Evolutionary conservation across 1,140 invertebrate genomes (phyloP).

Genomic region (Drosophila rufa): DNA sequence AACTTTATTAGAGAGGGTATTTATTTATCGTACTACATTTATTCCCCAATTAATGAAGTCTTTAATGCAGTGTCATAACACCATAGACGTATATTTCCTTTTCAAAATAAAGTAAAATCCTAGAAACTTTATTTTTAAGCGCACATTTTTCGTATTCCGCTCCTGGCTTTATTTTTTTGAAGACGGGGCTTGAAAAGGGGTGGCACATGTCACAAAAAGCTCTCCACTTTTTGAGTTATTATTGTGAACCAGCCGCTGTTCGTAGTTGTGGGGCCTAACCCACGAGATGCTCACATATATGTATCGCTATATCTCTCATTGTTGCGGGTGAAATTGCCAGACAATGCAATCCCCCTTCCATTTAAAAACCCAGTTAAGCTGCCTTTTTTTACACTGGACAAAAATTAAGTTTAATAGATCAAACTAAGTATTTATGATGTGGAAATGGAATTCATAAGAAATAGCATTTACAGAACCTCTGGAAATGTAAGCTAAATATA

Average conservation of each 20-base stretch:
- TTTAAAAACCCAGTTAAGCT: constrained; percentile 6
- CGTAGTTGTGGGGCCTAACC: constrained; percentile 42
- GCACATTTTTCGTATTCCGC: background rate
- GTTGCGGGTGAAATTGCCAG: constrained; percentile 77
- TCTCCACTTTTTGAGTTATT: constrained; percentile 53
- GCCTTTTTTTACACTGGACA: background rate
- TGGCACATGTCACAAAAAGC: constrained; percentile 57
- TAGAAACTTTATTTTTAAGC: background rate
- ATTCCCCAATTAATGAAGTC: too few relatives aligned
- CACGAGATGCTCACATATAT: constrained; percentile 27
- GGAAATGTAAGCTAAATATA: background rate
- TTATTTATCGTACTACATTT: too few relatives aligned
- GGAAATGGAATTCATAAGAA: too few relatives aligned
- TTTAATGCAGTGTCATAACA: too few relatives aligned
- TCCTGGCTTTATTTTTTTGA: background rate
- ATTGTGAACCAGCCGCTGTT: constrained; percentile 37
- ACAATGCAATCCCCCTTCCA: constrained; percentile 35
- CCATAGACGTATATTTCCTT: background rate
- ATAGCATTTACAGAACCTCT: too few relatives aligned
- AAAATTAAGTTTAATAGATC: constrained; percentile 2
- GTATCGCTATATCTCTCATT: constrained; percentile 45
- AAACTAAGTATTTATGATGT: background rate
- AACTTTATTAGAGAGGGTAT: background rate
- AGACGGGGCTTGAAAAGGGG: background rate
- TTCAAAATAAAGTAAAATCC: background rate